Evolutionary conservation across 1,140 invertebrate species (phyloP).

Genomic region (Pollicipes pollicipes): DNA sequence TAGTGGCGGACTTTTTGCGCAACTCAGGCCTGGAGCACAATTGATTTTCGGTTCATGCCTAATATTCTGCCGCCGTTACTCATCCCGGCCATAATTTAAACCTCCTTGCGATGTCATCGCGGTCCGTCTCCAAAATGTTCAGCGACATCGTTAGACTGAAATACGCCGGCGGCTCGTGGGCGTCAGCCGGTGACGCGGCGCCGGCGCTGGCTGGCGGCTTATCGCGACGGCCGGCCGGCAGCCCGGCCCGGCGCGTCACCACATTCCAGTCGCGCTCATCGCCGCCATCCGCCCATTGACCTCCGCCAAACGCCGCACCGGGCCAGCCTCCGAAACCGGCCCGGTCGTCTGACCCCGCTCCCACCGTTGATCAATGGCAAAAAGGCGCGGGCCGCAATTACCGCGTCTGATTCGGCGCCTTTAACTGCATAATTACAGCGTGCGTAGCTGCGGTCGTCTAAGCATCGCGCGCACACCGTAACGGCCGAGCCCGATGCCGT

Average conservation of each 20-base stretch:
- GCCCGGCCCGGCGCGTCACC: not conserved
- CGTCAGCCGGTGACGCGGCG: no score
- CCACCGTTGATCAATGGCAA: no score
- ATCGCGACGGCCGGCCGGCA: not conserved
- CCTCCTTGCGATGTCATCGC: not conserved
- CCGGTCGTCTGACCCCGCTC: no score
- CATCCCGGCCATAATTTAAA: not conserved
- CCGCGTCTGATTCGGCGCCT: no score
- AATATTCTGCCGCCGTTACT: not conserved
- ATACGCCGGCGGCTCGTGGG: not conserved
- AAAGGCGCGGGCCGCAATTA: no score
- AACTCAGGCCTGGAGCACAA: not conserved
- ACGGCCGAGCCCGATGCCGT: not conserved
- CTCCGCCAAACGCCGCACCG: not conserved
- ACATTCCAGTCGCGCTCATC: not conserved
- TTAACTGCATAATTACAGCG: no score
- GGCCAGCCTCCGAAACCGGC: not conserved
- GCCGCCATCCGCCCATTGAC: not conserved
- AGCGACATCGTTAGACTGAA: conserved; percentile 1
- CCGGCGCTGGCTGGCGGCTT: not conserved
- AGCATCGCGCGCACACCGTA: no score
- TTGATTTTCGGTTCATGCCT: not conserved
- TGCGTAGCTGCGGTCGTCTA: no score
- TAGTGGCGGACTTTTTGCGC: not conserved
- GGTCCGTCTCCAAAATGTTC: not conserved